Conservation (phyloP, 2,888 invertebrate genomes). For the Heliconius cydno region DNA sequence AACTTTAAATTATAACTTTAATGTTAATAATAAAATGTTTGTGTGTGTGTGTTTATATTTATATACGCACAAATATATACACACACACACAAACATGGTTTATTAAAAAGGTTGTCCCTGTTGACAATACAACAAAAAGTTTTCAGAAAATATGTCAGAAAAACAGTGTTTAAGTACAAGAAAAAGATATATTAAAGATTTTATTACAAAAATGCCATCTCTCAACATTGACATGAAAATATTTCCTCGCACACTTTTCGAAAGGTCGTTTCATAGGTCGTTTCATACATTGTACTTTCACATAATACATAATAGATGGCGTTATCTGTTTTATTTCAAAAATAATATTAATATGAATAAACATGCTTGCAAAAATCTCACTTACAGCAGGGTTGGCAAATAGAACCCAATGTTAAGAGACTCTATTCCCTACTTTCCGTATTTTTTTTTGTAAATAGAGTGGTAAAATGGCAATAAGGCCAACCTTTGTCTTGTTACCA, state of each 20-base stretch:
- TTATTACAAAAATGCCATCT: conserved; percentile 9
- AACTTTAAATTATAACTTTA: too few relatives aligned
- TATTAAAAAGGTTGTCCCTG: too few relatives aligned
- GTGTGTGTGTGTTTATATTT: too few relatives aligned
- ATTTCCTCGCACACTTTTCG: background rate
- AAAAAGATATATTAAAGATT: background rate
- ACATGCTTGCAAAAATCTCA: background rate
- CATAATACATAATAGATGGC: too few relatives aligned
- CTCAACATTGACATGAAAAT: background rate
- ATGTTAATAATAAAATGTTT: too few relatives aligned
- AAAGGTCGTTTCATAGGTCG: background rate
- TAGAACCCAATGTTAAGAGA: background rate
- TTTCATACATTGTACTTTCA: background rate
- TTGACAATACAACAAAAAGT: too few relatives aligned
- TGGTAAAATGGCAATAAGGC: too few relatives aligned
- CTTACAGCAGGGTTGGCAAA: background rate
- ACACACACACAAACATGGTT: too few relatives aligned
- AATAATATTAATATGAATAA: too few relatives aligned
- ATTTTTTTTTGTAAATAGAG: background rate
- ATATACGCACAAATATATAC: too few relatives aligned
- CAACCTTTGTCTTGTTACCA: background rate
- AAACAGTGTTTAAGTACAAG: background rate
- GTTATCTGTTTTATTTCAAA: too few relatives aligned
- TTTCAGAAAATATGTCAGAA: too few relatives aligned
- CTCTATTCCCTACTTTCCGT: background rate